Conservation (phyloP, 2,888 invertebrate species). For the Pristionchus japonicus region DNA sequence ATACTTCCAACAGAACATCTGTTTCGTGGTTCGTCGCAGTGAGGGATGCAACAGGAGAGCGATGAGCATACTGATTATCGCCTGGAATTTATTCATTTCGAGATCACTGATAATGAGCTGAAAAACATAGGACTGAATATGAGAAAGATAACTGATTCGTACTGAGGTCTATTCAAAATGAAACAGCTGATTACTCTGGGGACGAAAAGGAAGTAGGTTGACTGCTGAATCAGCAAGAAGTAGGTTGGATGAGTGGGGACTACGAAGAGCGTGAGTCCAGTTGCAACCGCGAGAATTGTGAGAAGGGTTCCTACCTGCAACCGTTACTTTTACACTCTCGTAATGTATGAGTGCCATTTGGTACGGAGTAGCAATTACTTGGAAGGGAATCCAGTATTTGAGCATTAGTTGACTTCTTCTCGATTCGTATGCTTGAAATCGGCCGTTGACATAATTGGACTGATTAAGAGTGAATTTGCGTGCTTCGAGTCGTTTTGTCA, state of each 20-base stretch:
- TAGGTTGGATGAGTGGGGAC: background rate
- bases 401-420: background rate
- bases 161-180: background rate
- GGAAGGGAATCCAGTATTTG: background rate
- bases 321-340: background rate
- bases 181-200: background rate
- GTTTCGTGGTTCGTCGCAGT: background rate
- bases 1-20: background rate
- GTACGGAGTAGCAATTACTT: background rate
- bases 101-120: background rate
- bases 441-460: background rate
- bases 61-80: background rate
- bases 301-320: background rate
- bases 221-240: conserved; percentile 6
- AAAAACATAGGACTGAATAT: background rate
- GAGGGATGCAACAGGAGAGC: background rate
- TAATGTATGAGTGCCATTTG: background rate
- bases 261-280: background rate
- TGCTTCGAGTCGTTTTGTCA: background rate
- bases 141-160: too few relatives aligned
- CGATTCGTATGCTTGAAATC: background rate
- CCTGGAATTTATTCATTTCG: background rate
- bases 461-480: background rate
- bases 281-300: background rate
- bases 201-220: background rate